These are phyloP conservation scores for Pluvialis apricaria DNA, from an alignment of 2,113 vertebrate genomes.

Conservation along the genomic window DNA sequence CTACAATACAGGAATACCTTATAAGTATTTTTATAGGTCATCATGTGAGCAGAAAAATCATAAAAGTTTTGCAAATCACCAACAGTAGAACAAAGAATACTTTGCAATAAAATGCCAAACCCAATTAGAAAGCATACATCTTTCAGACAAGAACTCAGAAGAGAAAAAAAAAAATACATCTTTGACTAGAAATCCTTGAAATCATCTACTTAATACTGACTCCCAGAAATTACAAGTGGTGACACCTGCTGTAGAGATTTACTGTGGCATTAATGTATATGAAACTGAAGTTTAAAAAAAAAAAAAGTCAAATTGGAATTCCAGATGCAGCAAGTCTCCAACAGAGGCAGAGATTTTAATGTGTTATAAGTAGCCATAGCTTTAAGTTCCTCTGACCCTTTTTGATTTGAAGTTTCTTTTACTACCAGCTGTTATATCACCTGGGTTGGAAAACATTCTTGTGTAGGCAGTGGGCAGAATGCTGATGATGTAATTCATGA, in stretches of 20 bases:
- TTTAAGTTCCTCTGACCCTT: slow-evolving; percentile 40
- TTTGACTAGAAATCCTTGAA: background rate
- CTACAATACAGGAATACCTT: background rate
- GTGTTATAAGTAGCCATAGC: background rate
- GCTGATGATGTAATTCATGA: slow-evolving; percentile 44
- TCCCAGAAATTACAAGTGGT: background rate
- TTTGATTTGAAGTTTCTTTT: slow-evolving; percentile 49
- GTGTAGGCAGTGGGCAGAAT: background rate
- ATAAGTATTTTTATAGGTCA: background rate
- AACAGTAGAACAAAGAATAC: background rate
- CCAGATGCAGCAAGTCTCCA: background rate
- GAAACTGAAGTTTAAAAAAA: background rate
- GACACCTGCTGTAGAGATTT: background rate
- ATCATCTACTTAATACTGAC: background rate
- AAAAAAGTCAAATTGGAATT: background rate
- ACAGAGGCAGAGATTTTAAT: background rate
- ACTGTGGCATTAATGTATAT: background rate
- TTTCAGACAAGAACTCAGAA: background rate
- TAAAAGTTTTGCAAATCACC: background rate
- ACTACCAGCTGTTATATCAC: slow-evolving; percentile 20
- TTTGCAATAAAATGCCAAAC: background rate
- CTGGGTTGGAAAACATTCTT: background rate
- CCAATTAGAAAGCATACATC: background rate
- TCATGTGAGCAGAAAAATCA: background rate
- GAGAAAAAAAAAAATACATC: background rate